Evolutionary conservation across 2,888 invertebrate species (phyloP).

Genomic region (Macrophya alboannulata): DNA sequence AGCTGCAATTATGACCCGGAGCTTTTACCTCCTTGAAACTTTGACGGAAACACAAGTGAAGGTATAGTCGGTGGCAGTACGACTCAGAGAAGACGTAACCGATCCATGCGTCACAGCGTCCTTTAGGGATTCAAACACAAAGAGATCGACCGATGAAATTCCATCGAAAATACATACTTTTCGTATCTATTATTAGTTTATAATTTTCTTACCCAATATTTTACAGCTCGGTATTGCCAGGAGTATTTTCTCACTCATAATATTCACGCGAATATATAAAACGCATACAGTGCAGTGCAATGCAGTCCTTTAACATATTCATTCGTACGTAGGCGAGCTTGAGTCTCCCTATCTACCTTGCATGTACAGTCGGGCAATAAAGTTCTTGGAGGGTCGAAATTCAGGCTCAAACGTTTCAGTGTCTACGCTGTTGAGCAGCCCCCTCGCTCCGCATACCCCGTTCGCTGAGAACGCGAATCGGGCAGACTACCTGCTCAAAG

Average conservation of each 20-base stretch:
- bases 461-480: too few species aligned
- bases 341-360: not conserved
- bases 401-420: too few species aligned
- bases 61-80: constrained; percentile 9
- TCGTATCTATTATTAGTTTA: not conserved
- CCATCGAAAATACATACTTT: not conserved
- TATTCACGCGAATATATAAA: not conserved
- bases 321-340: not conserved
- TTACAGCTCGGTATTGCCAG: not conserved
- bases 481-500: too few species aligned
- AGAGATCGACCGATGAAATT: constrained; percentile 32
- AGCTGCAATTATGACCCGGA: constrained; percentile 13
- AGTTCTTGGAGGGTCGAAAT: too few species aligned
- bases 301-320: not conserved
- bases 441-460: too few species aligned
- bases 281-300: not conserved
- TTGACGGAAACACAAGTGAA: constrained; percentile 22
- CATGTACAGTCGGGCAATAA: too few species aligned
- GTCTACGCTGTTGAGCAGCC: too few species aligned
- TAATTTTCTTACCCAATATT: not conserved
- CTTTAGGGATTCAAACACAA: constrained; percentile 31
- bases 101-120: not conserved
- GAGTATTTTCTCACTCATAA: not conserved
- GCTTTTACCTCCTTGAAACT: constrained; percentile 34
- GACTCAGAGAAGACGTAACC: not conserved